Percentiles rank a stretch among this genome's conserved stretches.
These are phyloP conservation scores for Decapterus maruadsi DNA, from an alignment of 2,797 vertebrate species.

Conservation along the genomic window DNA sequence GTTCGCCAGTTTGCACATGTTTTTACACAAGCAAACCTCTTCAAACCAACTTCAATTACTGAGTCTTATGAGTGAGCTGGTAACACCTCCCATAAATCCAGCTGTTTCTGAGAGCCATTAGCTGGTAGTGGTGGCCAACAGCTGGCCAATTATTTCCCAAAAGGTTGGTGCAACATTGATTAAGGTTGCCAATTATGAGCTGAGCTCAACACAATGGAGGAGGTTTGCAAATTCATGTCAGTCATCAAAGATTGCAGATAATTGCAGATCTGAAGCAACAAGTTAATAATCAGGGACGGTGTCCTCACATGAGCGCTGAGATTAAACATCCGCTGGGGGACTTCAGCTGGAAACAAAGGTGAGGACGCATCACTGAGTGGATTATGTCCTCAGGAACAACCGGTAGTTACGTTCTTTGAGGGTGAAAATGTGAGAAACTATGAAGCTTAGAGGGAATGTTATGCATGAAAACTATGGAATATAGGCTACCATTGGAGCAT, in stretches of 20 bases:
- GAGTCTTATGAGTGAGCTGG: background rate
- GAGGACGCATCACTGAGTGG: background rate
- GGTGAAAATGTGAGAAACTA: background rate
- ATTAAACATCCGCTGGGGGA: too few relatives aligned
- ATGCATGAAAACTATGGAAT: background rate
- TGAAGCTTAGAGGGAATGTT: background rate
- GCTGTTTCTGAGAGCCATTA: background rate
- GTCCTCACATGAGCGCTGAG: background rate
- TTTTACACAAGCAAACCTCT: too few relatives aligned
- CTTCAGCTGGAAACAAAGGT: background rate
- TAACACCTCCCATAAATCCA: background rate
- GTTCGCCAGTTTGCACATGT: too few relatives aligned
- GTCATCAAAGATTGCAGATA: background rate
- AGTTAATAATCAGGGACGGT: background rate
- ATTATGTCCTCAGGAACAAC: background rate
- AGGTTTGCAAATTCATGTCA: too few relatives aligned
- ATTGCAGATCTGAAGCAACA: too few relatives aligned
- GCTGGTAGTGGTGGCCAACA: background rate
- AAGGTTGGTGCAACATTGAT: background rate
- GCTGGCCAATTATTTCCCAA: background rate
- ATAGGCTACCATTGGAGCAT: too few relatives aligned
- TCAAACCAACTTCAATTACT: background rate
- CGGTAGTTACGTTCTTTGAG: background rate
- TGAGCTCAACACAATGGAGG: background rate
- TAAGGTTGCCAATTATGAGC: background rate